phyloP scores from a whole-genome alignment of 2,888 invertebrate genomes.

The Tetranychus piercei region DNA sequence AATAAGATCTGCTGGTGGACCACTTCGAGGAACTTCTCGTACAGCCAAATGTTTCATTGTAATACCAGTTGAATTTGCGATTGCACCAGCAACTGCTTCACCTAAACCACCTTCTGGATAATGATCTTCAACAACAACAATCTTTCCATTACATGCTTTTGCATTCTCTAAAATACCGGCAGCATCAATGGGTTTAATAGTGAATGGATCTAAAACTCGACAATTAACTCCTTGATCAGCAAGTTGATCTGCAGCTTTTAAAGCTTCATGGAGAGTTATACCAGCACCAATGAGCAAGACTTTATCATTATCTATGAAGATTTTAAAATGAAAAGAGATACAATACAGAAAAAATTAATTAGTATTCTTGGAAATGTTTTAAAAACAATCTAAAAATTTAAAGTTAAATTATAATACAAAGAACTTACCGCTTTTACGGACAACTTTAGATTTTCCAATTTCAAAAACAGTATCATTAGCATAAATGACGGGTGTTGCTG shows the following conservation, averaged over 20 bases:
- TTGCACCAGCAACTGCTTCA: conserved; percentile 71
- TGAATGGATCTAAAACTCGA: conserved; percentile 83
- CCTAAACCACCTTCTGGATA: conserved; percentile 86
- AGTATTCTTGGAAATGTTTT: background rate
- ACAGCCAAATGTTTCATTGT: conserved; percentile 52
- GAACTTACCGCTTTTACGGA: conserved; percentile 10
- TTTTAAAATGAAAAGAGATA: conserved; percentile 29
- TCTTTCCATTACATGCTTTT: conserved; percentile 52
- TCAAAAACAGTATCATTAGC: conserved; percentile 59
- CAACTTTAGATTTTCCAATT: conserved; percentile 42
- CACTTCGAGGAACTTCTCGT: conserved; percentile 68
- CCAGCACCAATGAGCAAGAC: conserved; percentile 79
- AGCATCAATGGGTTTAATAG: conserved; percentile 80
- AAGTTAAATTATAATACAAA: background rate
- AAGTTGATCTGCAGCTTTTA: conserved; percentile 60
- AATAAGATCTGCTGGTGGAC: conserved; percentile 64
- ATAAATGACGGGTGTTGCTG: conserved; percentile 70
- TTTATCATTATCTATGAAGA: conserved; percentile 43
- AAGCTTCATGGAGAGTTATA: conserved; percentile 74
- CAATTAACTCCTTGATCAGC: conserved; percentile 46
- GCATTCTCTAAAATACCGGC: conserved; percentile 56
- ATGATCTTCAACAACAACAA: conserved; percentile 91
- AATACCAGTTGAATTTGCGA: conserved; percentile 31
- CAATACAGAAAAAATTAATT: too few relatives aligned
- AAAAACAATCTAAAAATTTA: background rate